phyloP scores from a whole-genome alignment of 1,140 invertebrate species.

The Vollenhovia emeryi region DNA sequence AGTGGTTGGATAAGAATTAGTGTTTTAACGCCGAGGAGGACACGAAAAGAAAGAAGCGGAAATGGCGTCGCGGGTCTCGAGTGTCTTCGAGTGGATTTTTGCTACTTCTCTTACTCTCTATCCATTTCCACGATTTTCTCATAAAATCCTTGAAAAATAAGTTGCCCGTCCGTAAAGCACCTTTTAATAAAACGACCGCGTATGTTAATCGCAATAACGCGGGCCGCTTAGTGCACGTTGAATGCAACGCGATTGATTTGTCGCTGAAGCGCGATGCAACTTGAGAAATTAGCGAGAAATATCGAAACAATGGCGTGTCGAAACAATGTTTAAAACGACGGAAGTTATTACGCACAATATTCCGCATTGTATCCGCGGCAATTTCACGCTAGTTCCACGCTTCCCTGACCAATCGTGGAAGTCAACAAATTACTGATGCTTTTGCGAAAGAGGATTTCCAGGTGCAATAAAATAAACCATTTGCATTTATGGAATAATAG shows the following conservation, averaged over 20 bases:
- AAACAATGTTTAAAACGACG: constrained; percentile 43
- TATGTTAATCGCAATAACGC: background rate
- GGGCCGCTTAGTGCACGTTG: background rate
- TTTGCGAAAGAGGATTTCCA: constrained; percentile 28
- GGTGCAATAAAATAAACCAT: constrained; percentile 28
- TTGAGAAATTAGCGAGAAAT: constrained; percentile 8
- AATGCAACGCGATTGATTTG: background rate
- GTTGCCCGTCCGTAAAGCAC: background rate
- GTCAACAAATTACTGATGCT: constrained; percentile 32
- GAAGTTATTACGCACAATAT: constrained; percentile 51
- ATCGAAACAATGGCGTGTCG: constrained; percentile 25
- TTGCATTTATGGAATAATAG: constrained; percentile 43
- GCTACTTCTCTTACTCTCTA: constrained; percentile 41
- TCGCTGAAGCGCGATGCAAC: background rate
- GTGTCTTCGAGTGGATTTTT: constrained; percentile 67
- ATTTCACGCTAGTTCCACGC: constrained; percentile 48
- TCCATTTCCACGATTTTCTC: background rate
- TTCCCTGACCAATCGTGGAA: constrained; percentile 45
- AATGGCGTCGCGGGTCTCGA: constrained; percentile 60
- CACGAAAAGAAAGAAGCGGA: constrained; percentile 61
- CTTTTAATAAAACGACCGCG: background rate
- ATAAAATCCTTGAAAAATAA: constrained; percentile 26
- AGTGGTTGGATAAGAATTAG: constrained; percentile 78
- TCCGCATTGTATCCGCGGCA: constrained; percentile 42
- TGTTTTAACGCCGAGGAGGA: constrained; percentile 73